Percentiles rank a stretch among this genome's conserved stretches.
phyloP scores from a whole-genome alignment of 1,140 invertebrate genomes.

The Scaptomyza pallida region DNA sequence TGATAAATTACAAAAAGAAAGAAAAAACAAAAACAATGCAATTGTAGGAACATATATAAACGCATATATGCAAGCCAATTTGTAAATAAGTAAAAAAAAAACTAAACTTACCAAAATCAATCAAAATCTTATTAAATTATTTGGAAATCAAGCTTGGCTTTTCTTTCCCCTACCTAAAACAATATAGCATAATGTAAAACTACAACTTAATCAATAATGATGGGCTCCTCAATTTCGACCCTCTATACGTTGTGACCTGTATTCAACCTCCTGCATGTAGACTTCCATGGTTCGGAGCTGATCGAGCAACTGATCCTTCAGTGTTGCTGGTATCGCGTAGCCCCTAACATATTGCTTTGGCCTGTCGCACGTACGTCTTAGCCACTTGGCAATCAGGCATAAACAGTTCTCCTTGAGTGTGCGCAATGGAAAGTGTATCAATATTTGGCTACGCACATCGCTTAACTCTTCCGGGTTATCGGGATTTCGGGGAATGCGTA shows the following conservation, averaged over 20 bases:
- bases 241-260: constrained; percentile 28
- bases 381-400: constrained; percentile 59
- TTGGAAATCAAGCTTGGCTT: constrained; percentile 67
- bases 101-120: constrained; percentile 61
- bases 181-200: constrained; percentile 2
- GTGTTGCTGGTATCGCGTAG: constrained; percentile 58
- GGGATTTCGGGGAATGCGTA: constrained; percentile 59
- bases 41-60: constrained; percentile 64
- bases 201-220: constrained; percentile 7
- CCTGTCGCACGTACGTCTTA: constrained; percentile 42
- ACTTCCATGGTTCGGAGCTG: constrained; percentile 53
- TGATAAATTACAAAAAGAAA: constrained; percentile 50
- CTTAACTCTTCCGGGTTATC: constrained; percentile 50
- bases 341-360: constrained; percentile 41
- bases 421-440: constrained; percentile 74
- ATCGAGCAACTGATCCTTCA: constrained; percentile 61
- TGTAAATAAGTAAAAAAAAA: constrained; percentile 73
- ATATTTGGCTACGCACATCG: constrained; percentile 63
- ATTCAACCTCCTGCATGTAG: constrained; percentile 43
- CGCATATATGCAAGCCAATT: constrained; percentile 70
- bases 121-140: constrained; percentile 74
- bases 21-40: constrained; percentile 67
- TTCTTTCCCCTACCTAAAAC: constrained; percentile 29
- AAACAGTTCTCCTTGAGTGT: constrained; percentile 61
- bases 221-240: background rate